phyloP scores from a whole-genome alignment of 1,140 invertebrate genomes.

The Manduca sexta region DNA sequence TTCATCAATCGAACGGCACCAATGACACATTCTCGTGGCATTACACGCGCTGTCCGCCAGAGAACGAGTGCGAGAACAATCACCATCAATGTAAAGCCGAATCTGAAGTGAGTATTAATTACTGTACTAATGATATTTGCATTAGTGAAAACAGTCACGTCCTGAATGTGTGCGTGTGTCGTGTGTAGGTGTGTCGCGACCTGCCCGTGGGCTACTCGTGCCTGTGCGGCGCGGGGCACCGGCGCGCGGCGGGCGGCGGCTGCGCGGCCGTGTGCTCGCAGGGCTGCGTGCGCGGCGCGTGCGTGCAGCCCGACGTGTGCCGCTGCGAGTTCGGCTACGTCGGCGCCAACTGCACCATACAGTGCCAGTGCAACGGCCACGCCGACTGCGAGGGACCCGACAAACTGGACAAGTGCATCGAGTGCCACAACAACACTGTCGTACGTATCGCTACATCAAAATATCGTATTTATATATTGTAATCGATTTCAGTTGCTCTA shows the following conservation, averaged over 20 bases:
- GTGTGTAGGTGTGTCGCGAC: constrained; percentile 78
- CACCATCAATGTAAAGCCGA: constrained; percentile 92
- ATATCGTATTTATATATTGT: too few species aligned
- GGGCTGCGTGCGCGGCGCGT: constrained; percentile 92
- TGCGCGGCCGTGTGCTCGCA: constrained; percentile 91
- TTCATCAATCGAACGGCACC: constrained; percentile 63
- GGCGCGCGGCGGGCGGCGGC: constrained; percentile 65
- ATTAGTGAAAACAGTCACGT: too few species aligned
- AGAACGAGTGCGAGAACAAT: constrained; percentile 94
- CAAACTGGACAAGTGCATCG: constrained; percentile 84
- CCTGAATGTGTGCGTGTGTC: neutral
- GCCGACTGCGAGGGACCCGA: constrained; percentile 91
- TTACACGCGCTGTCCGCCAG: constrained; percentile 90
- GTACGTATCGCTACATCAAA: constrained; percentile 47
- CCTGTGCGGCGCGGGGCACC: constrained; percentile 88
- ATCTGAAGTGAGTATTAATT: constrained; percentile 83
- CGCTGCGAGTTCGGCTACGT: constrained; percentile 96
- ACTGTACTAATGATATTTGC: neutral
- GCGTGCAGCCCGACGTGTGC: constrained; percentile 89
- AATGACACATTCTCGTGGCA: constrained; percentile 83
- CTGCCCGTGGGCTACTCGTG: constrained; percentile 85
- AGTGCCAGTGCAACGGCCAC: constrained; percentile 96
- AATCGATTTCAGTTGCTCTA: too few species aligned
- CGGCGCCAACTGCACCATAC: constrained; percentile 92
- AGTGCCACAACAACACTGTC: constrained; percentile 95